Evolutionary conservation across 2,888 invertebrate genomes (phyloP).

Genomic region (Lomographa bimaculata): DNA sequence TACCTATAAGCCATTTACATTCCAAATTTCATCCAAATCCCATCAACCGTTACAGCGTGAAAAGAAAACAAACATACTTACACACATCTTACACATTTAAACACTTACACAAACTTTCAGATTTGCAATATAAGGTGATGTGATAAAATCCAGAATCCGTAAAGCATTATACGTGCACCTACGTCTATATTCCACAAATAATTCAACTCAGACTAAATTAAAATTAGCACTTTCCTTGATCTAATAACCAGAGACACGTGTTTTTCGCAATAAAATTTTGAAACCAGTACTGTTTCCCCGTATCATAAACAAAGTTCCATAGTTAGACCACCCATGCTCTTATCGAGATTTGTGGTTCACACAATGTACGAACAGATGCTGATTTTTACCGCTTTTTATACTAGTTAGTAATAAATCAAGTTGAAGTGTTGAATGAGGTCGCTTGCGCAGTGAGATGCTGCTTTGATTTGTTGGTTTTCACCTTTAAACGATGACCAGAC

Average conservation of each 20-base stretch:
- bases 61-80: no score
- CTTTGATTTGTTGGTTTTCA: constrained; percentile 43
- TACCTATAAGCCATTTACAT: no score
- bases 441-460: constrained; percentile 33
- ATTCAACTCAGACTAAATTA: no score
- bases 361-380: constrained; percentile 61
- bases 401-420: constrained; percentile 62
- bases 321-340: constrained; percentile 63
- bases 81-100: no score
- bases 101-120: no score
- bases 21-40: no score
- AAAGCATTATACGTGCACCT: no score
- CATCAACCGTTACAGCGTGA: no score
- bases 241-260: constrained; percentile 19
- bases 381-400: constrained; percentile 42
- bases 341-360: constrained; percentile 47
- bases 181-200: no score
- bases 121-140: no score
- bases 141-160: no score
- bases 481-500: no score
- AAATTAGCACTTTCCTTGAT: constrained; percentile 4
- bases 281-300: constrained; percentile 29
- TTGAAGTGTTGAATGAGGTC: constrained; percentile 62
- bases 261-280: constrained; percentile 41
- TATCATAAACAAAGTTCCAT: constrained; percentile 51